Percentiles rank a stretch among this genome's conserved stretches.
phyloP scores from a whole-genome alignment of 2,888 invertebrate species.

The Sympetrum striolatum region DNA sequence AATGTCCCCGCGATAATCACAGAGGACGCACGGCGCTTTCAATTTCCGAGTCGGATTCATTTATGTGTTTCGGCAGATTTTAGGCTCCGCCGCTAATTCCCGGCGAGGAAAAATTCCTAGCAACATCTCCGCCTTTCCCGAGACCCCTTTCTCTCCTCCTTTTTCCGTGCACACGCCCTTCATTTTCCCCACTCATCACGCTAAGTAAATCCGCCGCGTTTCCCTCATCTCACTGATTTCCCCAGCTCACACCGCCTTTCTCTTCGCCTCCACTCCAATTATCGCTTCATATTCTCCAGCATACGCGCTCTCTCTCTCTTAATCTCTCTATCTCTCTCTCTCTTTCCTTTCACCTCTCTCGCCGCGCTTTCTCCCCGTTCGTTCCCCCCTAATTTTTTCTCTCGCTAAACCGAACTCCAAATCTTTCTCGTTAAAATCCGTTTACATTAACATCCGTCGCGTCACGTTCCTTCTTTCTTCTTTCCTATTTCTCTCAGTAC shows the following conservation, averaged over 20 bases:
- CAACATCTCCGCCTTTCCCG: neutral
- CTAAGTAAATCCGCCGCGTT: constrained; percentile 27
- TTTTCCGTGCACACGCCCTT: neutral
- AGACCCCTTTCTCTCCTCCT: neutral
- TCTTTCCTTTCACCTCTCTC: neutral
- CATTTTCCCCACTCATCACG: constrained; percentile 31
- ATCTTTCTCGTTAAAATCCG: neutral
- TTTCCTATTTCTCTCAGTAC: neutral
- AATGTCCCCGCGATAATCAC: neutral
- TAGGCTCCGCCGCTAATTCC: neutral
- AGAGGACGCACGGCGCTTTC: neutral
- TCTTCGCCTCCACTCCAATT: constrained; percentile 11
- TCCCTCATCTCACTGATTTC: constrained; percentile 34
- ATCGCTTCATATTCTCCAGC: constrained; percentile 3
- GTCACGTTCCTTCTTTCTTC: neutral
- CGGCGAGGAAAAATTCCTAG: neutral
- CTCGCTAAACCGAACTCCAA: neutral
- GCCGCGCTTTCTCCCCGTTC: neutral
- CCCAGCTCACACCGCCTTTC: constrained; percentile 11
- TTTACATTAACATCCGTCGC: neutral
- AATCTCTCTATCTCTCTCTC: neutral
- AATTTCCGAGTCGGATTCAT: neutral
- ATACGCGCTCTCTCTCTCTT: neutral
- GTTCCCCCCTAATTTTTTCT: neutral
- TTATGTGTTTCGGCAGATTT: neutral